Conservation (phyloP, 1,140 invertebrate genomes). For the Lucilia sericata region DNA sequence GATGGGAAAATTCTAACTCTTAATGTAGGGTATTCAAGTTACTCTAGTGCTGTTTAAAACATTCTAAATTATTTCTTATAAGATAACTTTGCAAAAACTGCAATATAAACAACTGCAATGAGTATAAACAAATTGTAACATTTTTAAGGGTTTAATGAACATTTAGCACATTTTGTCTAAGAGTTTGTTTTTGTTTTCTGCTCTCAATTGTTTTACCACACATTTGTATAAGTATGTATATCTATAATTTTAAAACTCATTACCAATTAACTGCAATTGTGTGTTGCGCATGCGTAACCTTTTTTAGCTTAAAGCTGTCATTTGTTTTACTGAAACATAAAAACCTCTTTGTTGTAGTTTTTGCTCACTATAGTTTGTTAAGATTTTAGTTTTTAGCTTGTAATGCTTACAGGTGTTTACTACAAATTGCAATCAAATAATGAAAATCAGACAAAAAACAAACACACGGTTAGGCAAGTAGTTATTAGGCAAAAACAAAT, state of each 20-base stretch:
- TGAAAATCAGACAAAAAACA: neutral
- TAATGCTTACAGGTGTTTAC: neutral
- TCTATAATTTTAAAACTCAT: neutral
- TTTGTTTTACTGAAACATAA: neutral
- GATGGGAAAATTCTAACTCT: neutral
- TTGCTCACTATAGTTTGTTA: neutral
- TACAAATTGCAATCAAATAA: neutral
- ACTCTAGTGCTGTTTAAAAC: neutral
- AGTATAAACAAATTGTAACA: neutral
- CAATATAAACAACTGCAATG: neutral
- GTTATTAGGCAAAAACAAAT: neutral
- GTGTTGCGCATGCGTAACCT: conserved; percentile 24
- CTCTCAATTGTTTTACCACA: neutral
- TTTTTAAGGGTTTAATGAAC: conserved; percentile 7
- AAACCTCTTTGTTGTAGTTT: neutral
- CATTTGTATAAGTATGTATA: neutral
- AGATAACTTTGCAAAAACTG: neutral
- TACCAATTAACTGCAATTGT: neutral
- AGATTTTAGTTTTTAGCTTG: too few species aligned
- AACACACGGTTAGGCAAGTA: neutral
- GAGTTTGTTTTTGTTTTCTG: neutral
- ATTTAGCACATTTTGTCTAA: neutral
- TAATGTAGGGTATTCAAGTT: neutral
- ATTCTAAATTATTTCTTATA: neutral
- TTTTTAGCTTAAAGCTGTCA: neutral